Base-by-base conservation (phyloP, 1,140 invertebrate genomes). In the Oryctes rhinoceros region DNA sequence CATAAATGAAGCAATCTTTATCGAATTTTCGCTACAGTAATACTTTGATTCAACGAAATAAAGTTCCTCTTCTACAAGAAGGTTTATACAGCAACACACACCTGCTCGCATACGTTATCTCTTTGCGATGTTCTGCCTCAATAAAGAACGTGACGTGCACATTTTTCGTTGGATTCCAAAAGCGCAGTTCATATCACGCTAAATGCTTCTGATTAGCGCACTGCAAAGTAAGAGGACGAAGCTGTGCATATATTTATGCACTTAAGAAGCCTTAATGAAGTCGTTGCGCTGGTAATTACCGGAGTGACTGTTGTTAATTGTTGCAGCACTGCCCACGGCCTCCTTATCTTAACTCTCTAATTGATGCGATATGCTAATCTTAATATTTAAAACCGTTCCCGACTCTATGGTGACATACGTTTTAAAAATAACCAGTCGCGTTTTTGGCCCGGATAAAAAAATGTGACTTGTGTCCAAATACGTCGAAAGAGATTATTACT, bases 291-390 rank as follows among this genome's bases (percentile, higher is more conserved):
- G 76, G 74, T 82, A 82, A 82, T 82, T 82, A 82, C 79, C 53
- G 59, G 30, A 80, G 79, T 80, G 78, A 80, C 81, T 53, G 24
- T 67, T 59, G 78, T 81, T 79, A 80, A 80, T 80, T 76, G 75
- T 76, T 76, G 75, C 75, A 48, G 37, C 71, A 30, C 78, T 67
- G 65, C 81, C 81, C 76, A 81, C 81, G 47, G 20, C 44, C 78
- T 20, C 39, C 79, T 81, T 81, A 80, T 81, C 81, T 80, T 49
- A 59, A 48, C 53, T 67, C 79, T 78, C 67, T 81, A 81, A 81
- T 80, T 80, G 79, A 80, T 65, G 49, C 75, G 81, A 79, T 81
- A 81, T 81, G 81, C 79, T 79, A 81, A 81, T 81, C 39, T 53
- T 18, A 44, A 65, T 20, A 76, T 76, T 76, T 76, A 76, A 76